Conservation (phyloP, 2,888 invertebrate species). For the Sycophila texana region DNA sequence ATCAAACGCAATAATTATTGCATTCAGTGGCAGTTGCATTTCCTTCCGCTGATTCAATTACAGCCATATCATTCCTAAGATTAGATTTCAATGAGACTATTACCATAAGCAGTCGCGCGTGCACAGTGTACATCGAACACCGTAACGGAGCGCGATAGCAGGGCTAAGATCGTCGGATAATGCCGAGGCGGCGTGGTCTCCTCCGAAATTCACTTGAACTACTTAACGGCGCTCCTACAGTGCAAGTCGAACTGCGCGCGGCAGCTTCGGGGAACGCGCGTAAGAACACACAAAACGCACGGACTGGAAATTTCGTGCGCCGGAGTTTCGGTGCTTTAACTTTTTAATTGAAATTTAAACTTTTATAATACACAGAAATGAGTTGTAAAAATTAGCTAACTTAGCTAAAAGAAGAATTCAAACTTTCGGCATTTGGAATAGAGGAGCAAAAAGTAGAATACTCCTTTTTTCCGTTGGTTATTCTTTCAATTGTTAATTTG, state of each 20-base stretch:
- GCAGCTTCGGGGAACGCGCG: neutral
- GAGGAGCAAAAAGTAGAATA: neutral
- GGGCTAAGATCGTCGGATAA: constrained; percentile 15
- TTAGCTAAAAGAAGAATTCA: constrained; percentile 7
- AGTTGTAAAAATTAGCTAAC: constrained; percentile 35
- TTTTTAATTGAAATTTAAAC: constrained; percentile 45
- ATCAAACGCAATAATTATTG: too few relatives aligned
- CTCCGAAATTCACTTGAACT: constrained; percentile 34
- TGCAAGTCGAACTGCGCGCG: constrained; percentile 30
- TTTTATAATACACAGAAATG: constrained; percentile 33
- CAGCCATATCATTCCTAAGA: too few relatives aligned
- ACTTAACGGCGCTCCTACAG: constrained; percentile 16
- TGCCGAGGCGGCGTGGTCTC: constrained; percentile 14
- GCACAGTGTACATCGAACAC: too few relatives aligned
- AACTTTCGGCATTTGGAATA: neutral
- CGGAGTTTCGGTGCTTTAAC: constrained; percentile 18
- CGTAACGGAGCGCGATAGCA: neutral
- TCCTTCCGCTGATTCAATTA: too few relatives aligned
- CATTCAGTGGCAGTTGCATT: too few relatives aligned
- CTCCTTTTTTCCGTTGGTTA: neutral
- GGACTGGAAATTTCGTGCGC: constrained; percentile 12
- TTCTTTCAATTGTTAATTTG: neutral
- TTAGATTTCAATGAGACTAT: too few relatives aligned
- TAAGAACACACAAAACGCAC: constrained; percentile 16
- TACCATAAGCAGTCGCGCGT: too few relatives aligned